Base-by-base conservation (phyloP, 2,797 vertebrate species). In the Malurus leucopterus region DNA sequence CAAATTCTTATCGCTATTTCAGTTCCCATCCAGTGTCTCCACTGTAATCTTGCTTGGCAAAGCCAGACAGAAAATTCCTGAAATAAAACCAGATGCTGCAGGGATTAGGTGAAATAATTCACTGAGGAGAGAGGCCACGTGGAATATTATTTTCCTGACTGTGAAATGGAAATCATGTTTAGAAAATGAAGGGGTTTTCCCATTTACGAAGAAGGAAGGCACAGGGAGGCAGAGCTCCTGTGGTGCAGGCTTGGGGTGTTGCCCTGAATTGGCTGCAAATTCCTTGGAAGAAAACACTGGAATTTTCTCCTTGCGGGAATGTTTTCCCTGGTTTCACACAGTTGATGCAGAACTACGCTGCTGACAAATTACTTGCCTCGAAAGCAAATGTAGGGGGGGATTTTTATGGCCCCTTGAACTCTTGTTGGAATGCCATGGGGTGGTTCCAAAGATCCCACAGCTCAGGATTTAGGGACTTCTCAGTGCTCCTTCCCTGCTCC, bases 61-160 rank as follows among this genome's bases (percentile, higher is more conserved):
- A 91, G 34, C 34, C 55, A 20, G 71, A 46, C 20, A 29, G 19
- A 36, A 84, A 84, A 80, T 58, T 77, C 84, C 78, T 65, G 65
- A 86, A 74, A 38, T 61, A 47, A 79, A 88, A 51, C 50, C 81
- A 64, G 54, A 55, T 79, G 78, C 71, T 58, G 49, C 2, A 5
- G 51, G 86, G 86, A 57, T 76, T 34, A 7, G 4, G 21, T 84
- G 65, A 26, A 90, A 32, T 18, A 8, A 14, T 81, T 74, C 65
- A 43, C 29, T 5, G 19, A 68, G 58, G 47, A 58, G 43, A 38
- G 49, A 78, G 32, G 50, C n/a, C 24, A 18, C 23, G 53, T 54
- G 68, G 46, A 86, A 70, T 76, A 11, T 61, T 32, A 46, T 84
- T 88, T 79, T 67, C n/a, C 61, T 67, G 50, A 41, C 70, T 55